Evolutionary conservation across 1,140 invertebrate genomes (phyloP).

Genomic region (Heliconius melpomene): DNA sequence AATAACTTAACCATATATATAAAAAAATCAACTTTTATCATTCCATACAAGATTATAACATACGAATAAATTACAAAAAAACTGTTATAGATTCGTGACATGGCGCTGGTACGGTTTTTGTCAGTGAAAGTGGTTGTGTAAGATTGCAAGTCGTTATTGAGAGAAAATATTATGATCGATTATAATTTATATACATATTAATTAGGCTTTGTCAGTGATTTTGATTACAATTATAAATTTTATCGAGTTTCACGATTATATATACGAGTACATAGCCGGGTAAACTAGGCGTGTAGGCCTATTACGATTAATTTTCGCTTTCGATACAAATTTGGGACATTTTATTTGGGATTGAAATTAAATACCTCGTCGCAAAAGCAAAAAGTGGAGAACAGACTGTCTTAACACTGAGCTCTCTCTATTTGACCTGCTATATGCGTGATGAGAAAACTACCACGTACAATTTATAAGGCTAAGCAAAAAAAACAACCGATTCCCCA

Average conservation of each 20-base stretch:
- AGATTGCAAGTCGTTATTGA: slow-evolving; percentile 8
- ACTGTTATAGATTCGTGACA: slow-evolving; percentile 6
- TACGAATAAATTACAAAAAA: slow-evolving; percentile 9
- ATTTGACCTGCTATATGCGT: too few relatives aligned
- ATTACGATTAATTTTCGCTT: too few relatives aligned
- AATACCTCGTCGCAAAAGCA: neutral
- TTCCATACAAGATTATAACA: neutral
- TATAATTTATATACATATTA: slow-evolving; percentile 3
- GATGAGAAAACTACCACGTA: too few relatives aligned
- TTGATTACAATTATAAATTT: neutral
- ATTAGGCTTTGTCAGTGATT: neutral
- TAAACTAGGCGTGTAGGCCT: too few relatives aligned
- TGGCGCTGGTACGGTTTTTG: neutral
- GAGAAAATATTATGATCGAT: slow-evolving; percentile 15
- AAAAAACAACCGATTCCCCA: neutral
- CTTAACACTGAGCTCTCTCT: neutral
- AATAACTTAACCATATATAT: neutral
- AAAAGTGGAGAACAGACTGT: neutral
- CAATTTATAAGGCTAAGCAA: too few relatives aligned
- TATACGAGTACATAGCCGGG: too few relatives aligned
- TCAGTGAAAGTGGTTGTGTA: slow-evolving; percentile 10
- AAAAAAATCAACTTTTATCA: neutral
- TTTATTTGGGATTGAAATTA: neutral
- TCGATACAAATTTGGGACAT: too few relatives aligned
- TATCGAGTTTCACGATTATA: too few relatives aligned